These are phyloP conservation scores for Propithecus deckenii DNA, from an alignment of 2,797 vertebrate genomes.

Conservation along the genomic window DNA sequence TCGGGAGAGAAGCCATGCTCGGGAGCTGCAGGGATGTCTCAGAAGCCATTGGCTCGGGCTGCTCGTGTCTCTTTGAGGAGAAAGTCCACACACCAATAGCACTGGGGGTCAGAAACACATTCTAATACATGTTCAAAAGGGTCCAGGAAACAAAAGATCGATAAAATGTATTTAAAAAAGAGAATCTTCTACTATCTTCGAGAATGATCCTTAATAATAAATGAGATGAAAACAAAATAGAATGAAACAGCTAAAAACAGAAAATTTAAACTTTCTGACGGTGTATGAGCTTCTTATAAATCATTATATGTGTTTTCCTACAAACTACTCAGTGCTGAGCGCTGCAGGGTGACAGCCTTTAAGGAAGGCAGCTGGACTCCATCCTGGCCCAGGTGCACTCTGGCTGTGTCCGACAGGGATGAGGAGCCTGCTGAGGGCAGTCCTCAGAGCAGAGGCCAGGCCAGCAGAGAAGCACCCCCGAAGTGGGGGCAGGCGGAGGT, in stretches of 20 bases:
- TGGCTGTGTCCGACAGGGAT: no score
- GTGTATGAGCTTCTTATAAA: rapidly evolving
- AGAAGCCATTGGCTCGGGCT: slow-evolving; percentile 87
- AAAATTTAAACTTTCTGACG: neutral
- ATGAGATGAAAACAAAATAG: neutral
- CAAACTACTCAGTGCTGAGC: rapidly evolving
- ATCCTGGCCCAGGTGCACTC: no score
- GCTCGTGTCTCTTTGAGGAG: slow-evolving; percentile 85
- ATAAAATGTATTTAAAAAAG: neutral
- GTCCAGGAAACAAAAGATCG: slow-evolving; percentile 87
- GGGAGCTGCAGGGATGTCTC: slow-evolving; percentile 83
- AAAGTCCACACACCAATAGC: slow-evolving; percentile 89
- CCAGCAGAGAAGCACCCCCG: rapidly evolving
- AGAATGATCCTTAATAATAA: neutral
- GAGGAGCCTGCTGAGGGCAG: no score
- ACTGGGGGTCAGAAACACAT: slow-evolving; percentile 72
- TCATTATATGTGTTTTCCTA: neutral
- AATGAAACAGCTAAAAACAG: neutral
- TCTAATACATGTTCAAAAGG: slow-evolving; percentile 65
- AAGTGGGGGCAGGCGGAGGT: rapidly evolving
- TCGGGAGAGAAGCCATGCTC: slow-evolving; percentile 81
- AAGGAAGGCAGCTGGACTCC: neutral
- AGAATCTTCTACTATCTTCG: slow-evolving; percentile 26
- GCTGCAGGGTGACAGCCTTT: rapidly evolving
- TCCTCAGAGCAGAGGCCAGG: rapidly evolving